Evolutionary conservation across 2,113 vertebrate genomes (phyloP), one percentile per base, ranked within the genome.

Genomic region (Hymenochirus boettgeri): DNA sequence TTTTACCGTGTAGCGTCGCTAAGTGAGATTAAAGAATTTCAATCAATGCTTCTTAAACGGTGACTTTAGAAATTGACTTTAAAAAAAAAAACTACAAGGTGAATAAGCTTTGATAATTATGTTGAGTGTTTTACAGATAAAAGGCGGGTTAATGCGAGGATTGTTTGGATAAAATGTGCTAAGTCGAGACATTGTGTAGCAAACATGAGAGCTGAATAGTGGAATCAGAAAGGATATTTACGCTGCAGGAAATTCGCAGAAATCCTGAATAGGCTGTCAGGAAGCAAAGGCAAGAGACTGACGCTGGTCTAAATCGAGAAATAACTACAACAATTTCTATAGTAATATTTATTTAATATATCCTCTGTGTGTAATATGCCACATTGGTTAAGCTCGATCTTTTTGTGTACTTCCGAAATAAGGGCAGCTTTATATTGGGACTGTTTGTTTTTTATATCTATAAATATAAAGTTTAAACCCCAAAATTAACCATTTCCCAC

Each of bases 21-120:
- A 42, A n/a, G 39, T 42, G 39, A 42, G 39, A 42, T 42, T 42
- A 42, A 42, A 42, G 39, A 42, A 42, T 42, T 42, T 42, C 39
- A 42, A 42, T 42, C 39, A 42, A 42, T 15, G 39, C 39, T 6
- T 42, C n/a, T 42, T 42, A 42, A 42, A 42, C 7, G 17, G 17
- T 42, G 39, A 42, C 17, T 42, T 42, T n/a, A 42, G 39, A 42
- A 42, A n/a, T 42, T 35, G 33, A 35, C 33, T 35, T 35, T 35
- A 35, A 13, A 35, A 35, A 35, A n/a, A n/a, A n/a, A n/a, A n/a
- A n/a, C n/a, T 35, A 13, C 4, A 35, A 35, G 33, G 39, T 42
- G 39, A 42, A 42, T 42, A 42, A 15, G 39, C 39, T 17, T n/a
- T n/a, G 39, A 42, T n/a, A 42, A 42, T 42, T 42, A 42, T 42